These are phyloP conservation scores for Phalloptychus januarius DNA, from an alignment of 2,797 vertebrate species.

Conservation along the genomic window DNA sequence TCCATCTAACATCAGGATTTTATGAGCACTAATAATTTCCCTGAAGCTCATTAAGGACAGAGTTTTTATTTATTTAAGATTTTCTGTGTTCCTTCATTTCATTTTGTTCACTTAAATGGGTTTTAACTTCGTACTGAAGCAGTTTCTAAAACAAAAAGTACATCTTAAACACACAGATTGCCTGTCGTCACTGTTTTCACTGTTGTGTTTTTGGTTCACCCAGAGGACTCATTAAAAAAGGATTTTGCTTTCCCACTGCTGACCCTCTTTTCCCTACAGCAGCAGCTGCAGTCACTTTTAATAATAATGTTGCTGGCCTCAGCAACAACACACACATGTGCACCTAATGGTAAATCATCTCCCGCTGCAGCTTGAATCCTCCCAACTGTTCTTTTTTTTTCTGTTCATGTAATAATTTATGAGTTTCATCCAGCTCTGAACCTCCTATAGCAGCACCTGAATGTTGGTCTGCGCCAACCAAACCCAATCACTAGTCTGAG, in stretches of 20 bases:
- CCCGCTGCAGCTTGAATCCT: conserved; percentile 31
- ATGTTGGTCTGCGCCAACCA: conserved; percentile 23
- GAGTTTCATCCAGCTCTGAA: conserved; percentile 33
- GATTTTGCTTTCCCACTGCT: conserved; percentile 66
- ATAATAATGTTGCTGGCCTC: conserved; percentile 54
- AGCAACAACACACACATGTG: conserved; percentile 37
- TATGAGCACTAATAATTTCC: not conserved
- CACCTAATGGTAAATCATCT: conserved; percentile 13
- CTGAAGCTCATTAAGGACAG: not conserved
- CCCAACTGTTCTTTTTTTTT: conserved; percentile 5
- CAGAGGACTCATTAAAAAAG: conserved; percentile 78
- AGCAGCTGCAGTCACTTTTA: conserved; percentile 44
- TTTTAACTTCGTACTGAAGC: not conserved
- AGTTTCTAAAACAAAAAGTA: too few relatives aligned
- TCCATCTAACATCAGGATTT: not conserved
- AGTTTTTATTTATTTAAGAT: not conserved
- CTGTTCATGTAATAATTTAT: conserved; percentile 29
- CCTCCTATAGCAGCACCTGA: conserved; percentile 20
- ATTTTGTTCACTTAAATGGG: not conserved
- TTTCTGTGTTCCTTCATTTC: not conserved
- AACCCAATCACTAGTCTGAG: conserved; percentile 7
- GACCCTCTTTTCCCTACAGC: conserved; percentile 52
- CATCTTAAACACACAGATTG: not conserved
- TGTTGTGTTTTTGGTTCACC: conserved; percentile 60
- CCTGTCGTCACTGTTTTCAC: conserved; percentile 38